These are phyloP conservation scores for Metellina segmentata DNA, from an alignment of 2,888 invertebrate genomes.

Conservation along the genomic window DNA sequence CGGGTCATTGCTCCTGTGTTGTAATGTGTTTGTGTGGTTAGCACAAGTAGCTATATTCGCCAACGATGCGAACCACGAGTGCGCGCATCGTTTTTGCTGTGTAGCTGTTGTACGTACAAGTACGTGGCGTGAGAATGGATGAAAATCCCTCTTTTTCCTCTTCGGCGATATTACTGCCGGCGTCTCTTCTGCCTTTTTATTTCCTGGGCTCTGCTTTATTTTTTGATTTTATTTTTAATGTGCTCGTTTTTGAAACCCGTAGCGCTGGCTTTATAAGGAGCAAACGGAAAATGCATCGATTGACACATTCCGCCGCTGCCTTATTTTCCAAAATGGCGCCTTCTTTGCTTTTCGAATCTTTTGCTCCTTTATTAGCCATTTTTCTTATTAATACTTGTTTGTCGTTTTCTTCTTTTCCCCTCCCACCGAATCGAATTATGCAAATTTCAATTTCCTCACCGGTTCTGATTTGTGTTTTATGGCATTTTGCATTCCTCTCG, in stretches of 20 bases:
- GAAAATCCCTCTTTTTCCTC: slow-evolving; percentile 21
- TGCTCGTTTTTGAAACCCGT: slow-evolving; percentile 62
- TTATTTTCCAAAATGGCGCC: slow-evolving; percentile 70
- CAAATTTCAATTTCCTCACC: background rate
- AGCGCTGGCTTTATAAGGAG: slow-evolving; percentile 43
- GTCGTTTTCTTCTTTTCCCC: background rate
- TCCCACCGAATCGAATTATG: background rate
- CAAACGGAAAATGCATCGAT: slow-evolving; percentile 73
- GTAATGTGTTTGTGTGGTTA: slow-evolving; percentile 56
- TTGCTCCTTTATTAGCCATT: slow-evolving; percentile 37
- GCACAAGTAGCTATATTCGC: slow-evolving; percentile 27
- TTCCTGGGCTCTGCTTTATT: slow-evolving; percentile 28
- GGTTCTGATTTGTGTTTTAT: background rate
- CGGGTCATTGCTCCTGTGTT: slow-evolving; percentile 50
- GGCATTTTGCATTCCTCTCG: background rate
- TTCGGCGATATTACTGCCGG: slow-evolving; percentile 37
- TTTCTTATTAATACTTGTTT: background rate
- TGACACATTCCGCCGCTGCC: slow-evolving; percentile 62
- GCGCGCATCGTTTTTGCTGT: slow-evolving; percentile 19
- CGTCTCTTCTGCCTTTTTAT: slow-evolving; percentile 36
- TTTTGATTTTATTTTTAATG: slow-evolving; percentile 49
- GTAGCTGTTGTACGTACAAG: background rate
- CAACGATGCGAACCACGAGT: slow-evolving; percentile 15
- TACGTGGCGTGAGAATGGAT: slow-evolving; percentile 59
- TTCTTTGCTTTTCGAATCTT: slow-evolving; percentile 53